Conservation (phyloP, 1,140 invertebrate species). For the Drosophila pectinifera region DNA sequence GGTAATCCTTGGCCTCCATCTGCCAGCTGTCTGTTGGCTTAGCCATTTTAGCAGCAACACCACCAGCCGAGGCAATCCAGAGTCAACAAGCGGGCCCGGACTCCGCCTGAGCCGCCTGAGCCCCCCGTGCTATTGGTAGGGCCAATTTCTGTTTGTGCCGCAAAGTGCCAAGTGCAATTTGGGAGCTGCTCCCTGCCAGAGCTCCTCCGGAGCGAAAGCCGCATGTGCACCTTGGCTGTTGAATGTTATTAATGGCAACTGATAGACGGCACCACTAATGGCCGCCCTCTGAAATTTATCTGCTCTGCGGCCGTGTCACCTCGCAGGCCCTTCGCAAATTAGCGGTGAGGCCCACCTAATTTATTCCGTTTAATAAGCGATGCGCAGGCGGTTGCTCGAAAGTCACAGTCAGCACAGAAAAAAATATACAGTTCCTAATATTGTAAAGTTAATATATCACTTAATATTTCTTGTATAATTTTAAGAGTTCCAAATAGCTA, state of each 20-base stretch:
- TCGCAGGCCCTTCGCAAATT: conserved; percentile 41
- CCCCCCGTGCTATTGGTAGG: conserved; percentile 34
- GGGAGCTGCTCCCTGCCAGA: conserved; percentile 11
- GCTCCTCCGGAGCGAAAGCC: conserved; percentile 13
- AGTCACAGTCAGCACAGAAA: no score
- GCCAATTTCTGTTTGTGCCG: conserved; percentile 56
- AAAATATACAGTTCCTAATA: no score
- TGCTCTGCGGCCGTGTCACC: conserved; percentile 30
- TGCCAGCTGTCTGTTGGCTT: conserved; percentile 57
- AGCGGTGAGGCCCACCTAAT: conserved; percentile 43
- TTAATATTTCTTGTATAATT: no score
- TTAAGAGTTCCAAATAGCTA: no score
- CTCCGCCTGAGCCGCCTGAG: conserved; percentile 7
- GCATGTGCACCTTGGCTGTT: conserved; percentile 60
- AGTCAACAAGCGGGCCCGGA: conserved; percentile 31
- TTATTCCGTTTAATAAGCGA: conserved; percentile 49
- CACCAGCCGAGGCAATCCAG: conserved; percentile 37
- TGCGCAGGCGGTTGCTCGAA: background rate
- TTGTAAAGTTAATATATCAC: background rate
- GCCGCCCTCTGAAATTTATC: conserved; percentile 54
- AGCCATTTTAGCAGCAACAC: conserved; percentile 43
- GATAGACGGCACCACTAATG: conserved; percentile 53
- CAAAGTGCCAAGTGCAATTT: conserved; percentile 67
- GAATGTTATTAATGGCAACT: conserved; percentile 74
- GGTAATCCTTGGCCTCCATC: conserved; percentile 38